Conservation (phyloP, 2,888 invertebrate species). For the Rhamphomyia laevipes region DNA sequence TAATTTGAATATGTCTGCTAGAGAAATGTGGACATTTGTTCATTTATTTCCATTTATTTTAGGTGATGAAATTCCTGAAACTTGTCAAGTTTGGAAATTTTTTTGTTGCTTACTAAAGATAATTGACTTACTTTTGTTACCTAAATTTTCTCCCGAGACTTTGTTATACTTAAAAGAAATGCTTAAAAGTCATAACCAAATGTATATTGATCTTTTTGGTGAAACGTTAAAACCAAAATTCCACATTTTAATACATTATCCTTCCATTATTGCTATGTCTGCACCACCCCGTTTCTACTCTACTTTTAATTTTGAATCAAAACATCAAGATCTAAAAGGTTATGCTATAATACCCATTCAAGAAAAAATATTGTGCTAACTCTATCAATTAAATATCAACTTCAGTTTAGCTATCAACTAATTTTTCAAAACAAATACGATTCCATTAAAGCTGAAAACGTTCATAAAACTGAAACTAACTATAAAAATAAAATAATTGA, state of each 20-base stretch:
- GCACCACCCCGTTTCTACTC: background rate
- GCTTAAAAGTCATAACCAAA: background rate
- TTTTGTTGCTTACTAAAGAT: background rate
- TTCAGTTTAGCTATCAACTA: background rate
- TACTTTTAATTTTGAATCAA: background rate
- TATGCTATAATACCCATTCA: background rate
- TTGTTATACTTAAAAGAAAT: background rate
- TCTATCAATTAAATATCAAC: background rate
- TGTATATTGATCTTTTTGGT: background rate
- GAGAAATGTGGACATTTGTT: conserved; percentile 9
- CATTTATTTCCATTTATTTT: conserved; percentile 11
- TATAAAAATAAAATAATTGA: background rate
- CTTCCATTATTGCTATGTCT: background rate
- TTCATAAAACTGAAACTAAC: background rate
- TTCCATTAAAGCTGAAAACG: background rate
- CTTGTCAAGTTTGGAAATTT: conserved; percentile 10
- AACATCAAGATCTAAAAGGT: background rate
- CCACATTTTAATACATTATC: background rate
- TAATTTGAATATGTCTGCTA: conserved; percentile 9
- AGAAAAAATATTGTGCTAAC: background rate
- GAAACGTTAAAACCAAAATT: background rate
- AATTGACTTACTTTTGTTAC: background rate
- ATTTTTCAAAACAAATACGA: background rate
- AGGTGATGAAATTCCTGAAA: conserved; percentile 9
- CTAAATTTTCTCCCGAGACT: background rate